Percentiles rank a stretch among this genome's conserved stretches.
Conservation (phyloP, 37 sponge, comb jelly and placozoan species). For the Dysidea cf. avara region DNA sequence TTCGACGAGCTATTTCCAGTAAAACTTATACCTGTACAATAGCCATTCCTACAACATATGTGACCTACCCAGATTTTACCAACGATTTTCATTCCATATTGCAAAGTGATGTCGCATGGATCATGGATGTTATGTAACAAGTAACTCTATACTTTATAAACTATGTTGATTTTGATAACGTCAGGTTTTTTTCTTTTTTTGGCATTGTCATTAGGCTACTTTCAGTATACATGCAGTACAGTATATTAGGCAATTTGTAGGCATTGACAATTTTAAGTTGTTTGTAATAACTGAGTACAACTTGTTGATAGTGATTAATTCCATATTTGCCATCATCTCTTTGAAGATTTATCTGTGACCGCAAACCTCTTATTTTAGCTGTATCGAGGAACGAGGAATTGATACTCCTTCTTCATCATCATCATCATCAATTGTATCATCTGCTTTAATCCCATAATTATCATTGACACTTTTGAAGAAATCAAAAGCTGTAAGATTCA, state of each 20-base stretch:
- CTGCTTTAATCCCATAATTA: constrained; percentile 19
- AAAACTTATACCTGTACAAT: neutral
- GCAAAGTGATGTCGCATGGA: neutral
- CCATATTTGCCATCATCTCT: constrained; percentile 34
- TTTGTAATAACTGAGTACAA: neutral
- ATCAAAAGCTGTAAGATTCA: constrained; percentile 9
- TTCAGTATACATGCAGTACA: too few species aligned
- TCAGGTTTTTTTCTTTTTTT: too few species aligned
- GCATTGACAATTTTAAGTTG: too few species aligned
- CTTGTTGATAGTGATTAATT: constrained; percentile 12
- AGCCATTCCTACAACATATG: constrained; percentile 3
- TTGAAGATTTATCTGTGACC: constrained; percentile 14
- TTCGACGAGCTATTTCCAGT: neutral
- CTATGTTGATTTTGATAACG: too few species aligned
- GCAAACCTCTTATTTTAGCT: constrained; percentile 6
- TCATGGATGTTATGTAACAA: too few species aligned
- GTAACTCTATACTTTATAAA: too few species aligned
- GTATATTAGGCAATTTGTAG: too few species aligned
- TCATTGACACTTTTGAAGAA: constrained; percentile 28
- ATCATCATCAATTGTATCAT: neutral
- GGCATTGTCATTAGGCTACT: too few species aligned
- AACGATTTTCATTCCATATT: neutral
- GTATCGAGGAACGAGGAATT: neutral
- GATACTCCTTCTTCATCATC: constrained; percentile 29
- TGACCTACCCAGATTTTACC: constrained; percentile 1